These are phyloP conservation scores for Diploscapter pachys DNA, from an alignment of 1,140 invertebrate species.

Conservation along the genomic window DNA sequence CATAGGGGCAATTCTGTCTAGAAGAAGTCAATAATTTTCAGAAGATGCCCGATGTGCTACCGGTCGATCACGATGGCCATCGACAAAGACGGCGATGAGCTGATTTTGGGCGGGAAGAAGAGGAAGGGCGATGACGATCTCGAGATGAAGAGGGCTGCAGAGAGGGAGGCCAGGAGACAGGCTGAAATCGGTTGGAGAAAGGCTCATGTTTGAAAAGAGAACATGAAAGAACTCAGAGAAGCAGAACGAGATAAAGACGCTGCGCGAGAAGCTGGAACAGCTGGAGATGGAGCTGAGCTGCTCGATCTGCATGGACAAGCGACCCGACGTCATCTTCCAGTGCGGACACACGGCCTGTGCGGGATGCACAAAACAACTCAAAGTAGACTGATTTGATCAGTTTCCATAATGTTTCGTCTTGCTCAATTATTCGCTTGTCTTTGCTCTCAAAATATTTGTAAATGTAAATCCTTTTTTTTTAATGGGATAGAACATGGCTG, in stretches of 20 bases:
- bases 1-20: too few relatives aligned
- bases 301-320: slow-evolving; percentile 67
- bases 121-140: not conserved
- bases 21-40: too few relatives aligned
- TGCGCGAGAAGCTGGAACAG: slow-evolving; percentile 78
- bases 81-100: not conserved
- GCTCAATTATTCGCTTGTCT: too few relatives aligned
- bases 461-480: too few relatives aligned
- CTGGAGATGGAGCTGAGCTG: slow-evolving; percentile 79
- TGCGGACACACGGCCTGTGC: slow-evolving; percentile 84
- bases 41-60: slow-evolving; percentile 63
- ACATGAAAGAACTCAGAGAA: slow-evolving; percentile 56
- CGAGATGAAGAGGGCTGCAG: slow-evolving; percentile 16
- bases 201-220: too few relatives aligned
- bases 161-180: slow-evolving; percentile 62
- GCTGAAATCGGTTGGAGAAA: slow-evolving; percentile 64
- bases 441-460: too few relatives aligned
- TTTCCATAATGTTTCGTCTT: too few relatives aligned
- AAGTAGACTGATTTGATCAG: slow-evolving; percentile 36
- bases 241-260: slow-evolving; percentile 69
- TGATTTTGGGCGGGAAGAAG: slow-evolving; percentile 10
- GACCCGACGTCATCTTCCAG: slow-evolving; percentile 77
- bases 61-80: slow-evolving; percentile 62
- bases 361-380: slow-evolving; percentile 75
- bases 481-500: too few relatives aligned